Evolutionary conservation across 2,113 vertebrate species (phyloP), one percentile per base, ranked within the genome.

Genomic region (Myocastor coypus): DNA sequence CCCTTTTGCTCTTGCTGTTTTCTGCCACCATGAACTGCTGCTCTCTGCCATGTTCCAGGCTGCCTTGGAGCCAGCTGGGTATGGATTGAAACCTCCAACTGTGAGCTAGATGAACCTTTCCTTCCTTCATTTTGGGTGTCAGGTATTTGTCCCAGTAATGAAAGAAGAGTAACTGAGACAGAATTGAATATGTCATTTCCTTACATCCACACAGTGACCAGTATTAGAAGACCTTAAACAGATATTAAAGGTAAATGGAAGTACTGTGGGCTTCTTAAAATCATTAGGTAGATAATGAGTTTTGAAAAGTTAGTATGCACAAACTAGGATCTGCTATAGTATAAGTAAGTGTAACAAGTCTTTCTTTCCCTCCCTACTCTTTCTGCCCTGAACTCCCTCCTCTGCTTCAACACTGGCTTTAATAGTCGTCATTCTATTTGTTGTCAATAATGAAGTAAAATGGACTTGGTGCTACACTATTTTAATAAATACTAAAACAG

Each of bases 191-290:
- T 14, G 16, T 55, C 40, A 85, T 37, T 86, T 83, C 69, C 87
- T 40, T 8, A 78, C 19, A 9, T 78, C n/a, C 80, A 59, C 19
- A 63, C 22, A 86, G 42, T 50, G 30, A 91, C 8, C 71, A 92
- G 34, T 26, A 63, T 1, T 63, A 75, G n/a, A 63, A 26, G 16
- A 28, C 6, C 46, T 1, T 75, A 30, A 61, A 66, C 0, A 83
- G 28, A 57, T 37, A 87, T 7, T 85, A 91, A 92, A 71, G 42
- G 66, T 64, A 89, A 83, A 77, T 73, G 20, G 73, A 95, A 89
- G 5, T 30, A 26, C 77, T 89, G 7, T 46, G 80, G 40, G 7
- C 32, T 92, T 87, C 66, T 28, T 86, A 34, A 92, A 94, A 12
- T 77, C 50, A 88, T 63, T 90, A 30, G 34, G n/a, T 83, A 78